These are phyloP conservation scores for Drosophila differens DNA, from an alignment of 2,888 invertebrate species.

Conservation along the genomic window DNA sequence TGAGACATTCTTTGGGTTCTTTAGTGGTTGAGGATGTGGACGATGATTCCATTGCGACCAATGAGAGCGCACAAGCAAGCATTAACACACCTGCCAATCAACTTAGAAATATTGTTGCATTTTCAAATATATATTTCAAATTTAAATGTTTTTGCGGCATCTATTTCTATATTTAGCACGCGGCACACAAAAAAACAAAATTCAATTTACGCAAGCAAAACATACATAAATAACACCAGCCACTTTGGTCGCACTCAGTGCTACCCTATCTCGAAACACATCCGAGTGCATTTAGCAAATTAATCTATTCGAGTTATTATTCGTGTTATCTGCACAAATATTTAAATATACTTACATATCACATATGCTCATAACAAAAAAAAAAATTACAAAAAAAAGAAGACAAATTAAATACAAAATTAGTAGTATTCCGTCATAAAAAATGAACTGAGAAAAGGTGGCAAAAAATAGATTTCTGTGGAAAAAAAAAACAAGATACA, in stretches of 20 bases:
- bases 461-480: neutral
- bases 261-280: conserved; percentile 44
- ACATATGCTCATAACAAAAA: neutral
- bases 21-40: neutral
- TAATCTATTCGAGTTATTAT: neutral
- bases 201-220: conserved; percentile 53
- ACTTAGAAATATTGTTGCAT: conserved; percentile 57
- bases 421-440: neutral
- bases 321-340: neutral
- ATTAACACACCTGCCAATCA: conserved; percentile 32
- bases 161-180: conserved; percentile 65
- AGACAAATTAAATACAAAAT: neutral
- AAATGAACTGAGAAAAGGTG: neutral
- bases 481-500: neutral
- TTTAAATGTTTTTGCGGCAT: conserved; percentile 70
- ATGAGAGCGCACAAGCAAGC: conserved; percentile 21
- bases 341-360: neutral
- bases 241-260: conserved; percentile 21
- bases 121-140: conserved; percentile 56
- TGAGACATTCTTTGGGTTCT: neutral
- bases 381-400: neutral
- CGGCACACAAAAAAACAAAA: conserved; percentile 33
- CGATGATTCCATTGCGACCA: conserved; percentile 38
- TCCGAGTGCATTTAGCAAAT: neutral
- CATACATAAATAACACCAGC: conserved; percentile 8